Conservation (phyloP, 2,888 invertebrate genomes). For the Punctoribates punctum region DNA sequence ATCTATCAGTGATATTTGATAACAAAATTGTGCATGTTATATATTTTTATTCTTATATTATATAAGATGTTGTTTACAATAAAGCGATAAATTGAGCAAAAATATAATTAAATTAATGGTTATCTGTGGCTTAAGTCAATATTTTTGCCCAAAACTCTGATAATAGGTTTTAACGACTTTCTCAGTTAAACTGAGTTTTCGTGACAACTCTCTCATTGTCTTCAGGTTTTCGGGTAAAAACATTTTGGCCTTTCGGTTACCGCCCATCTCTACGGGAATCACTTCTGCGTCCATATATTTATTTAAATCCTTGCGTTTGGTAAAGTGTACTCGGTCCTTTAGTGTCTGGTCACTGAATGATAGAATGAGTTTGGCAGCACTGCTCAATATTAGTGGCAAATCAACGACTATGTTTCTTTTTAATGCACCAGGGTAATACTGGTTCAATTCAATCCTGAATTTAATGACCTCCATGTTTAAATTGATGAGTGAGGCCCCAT, state of each 20-base stretch:
- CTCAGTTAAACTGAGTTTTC: constrained; percentile 2
- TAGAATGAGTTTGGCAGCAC: neutral
- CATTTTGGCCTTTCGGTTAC: neutral
- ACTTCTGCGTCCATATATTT: neutral
- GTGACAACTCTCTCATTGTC: neutral
- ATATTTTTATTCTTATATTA: too few relatives aligned
- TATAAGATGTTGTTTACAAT: too few relatives aligned
- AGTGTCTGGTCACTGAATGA: neutral
- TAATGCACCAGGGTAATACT: neutral
- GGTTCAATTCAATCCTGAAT: too few relatives aligned
- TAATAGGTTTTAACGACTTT: constrained; percentile 24
- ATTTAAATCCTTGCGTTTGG: neutral
- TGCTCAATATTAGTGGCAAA: neutral
- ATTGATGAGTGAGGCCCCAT: too few relatives aligned
- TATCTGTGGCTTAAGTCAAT: neutral
- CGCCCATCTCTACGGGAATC: constrained; percentile 11
- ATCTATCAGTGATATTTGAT: too few relatives aligned
- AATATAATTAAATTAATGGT: too few relatives aligned
- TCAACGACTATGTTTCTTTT: neutral
- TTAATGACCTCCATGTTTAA: too few relatives aligned
- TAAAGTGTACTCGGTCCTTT: neutral
- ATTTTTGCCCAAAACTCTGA: neutral
- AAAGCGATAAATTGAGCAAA: too few relatives aligned
- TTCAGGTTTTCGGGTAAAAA: neutral
- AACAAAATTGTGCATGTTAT: too few relatives aligned